A percentile compares a stretch with the other conserved stretches of the same genome.
phyloP scores from a whole-genome alignment of 2,113 vertebrate genomes.

The Machaerirhynchus nigripectus region DNA sequence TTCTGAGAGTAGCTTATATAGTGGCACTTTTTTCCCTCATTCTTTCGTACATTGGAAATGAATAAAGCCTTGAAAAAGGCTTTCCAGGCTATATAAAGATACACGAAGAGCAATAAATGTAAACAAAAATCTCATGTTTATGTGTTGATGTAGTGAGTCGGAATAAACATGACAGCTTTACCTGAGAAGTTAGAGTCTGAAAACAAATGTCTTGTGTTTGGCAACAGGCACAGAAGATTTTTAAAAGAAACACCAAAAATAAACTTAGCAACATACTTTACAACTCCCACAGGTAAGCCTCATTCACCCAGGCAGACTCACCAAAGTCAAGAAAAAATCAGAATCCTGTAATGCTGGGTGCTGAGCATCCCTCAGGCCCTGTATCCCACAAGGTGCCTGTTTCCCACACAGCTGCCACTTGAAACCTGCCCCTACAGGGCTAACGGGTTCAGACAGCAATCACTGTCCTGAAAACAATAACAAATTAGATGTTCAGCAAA shows the following conservation, averaged over 20 bases:
- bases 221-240: constrained; percentile 47
- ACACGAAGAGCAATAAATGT: constrained; percentile 2
- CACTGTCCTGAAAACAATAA: not conserved
- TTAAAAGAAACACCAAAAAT: constrained; percentile 40
- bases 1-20: not conserved
- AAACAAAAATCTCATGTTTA: constrained; percentile 60
- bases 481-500: not conserved
- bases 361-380: not conserved
- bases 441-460: not conserved
- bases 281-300: constrained; percentile 41
- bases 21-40: not conserved
- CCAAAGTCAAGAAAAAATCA: not conserved
- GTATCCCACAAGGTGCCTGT: not conserved
- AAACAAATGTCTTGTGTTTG: constrained; percentile 62
- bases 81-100: constrained; percentile 21
- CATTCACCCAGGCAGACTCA: not conserved
- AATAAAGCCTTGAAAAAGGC: not conserved
- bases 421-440: not conserved
- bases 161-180: constrained; percentile 66
- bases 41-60: not conserved
- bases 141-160: constrained; percentile 40
- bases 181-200: constrained; percentile 59
- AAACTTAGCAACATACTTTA: constrained; percentile 19
- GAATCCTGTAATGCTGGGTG: not conserved
- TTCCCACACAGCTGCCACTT: not conserved